phyloP scores from a whole-genome alignment of 2,797 vertebrate genomes.

The Dicrostonyx torquatus region DNA sequence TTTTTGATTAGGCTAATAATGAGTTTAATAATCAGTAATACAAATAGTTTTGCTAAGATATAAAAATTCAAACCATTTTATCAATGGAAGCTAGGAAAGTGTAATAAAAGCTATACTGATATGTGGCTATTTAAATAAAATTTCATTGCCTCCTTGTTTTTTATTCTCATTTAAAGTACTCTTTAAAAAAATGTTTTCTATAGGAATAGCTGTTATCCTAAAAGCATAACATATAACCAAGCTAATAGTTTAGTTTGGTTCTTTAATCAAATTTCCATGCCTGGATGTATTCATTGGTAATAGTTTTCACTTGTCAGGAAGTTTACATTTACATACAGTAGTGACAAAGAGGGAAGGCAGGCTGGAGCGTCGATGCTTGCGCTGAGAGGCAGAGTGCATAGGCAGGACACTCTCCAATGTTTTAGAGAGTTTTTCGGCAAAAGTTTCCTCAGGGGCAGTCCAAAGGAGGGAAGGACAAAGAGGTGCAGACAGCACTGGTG shows the following conservation, averaged over 20 bases:
- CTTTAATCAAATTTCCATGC: conserved; percentile 71
- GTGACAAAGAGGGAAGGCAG: conserved; percentile 97
- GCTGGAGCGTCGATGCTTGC: conserved; percentile 94
- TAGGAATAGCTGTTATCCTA: conserved; percentile 53
- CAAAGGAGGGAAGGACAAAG: conserved; percentile 89
- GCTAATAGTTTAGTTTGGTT: conserved; percentile 38
- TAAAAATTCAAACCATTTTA: conserved; percentile 49
- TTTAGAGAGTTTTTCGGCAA: conserved; percentile 97
- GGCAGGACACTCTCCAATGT: conserved; percentile 97
- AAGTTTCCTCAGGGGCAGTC: conserved; percentile 93
- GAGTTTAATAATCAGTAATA: conserved; percentile 50
- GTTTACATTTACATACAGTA: conserved; percentile 94
- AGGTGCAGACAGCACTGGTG: conserved; percentile 87
- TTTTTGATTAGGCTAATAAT: conserved; percentile 48
- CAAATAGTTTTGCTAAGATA: conserved; percentile 12
- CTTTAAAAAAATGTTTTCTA: conserved; percentile 45
- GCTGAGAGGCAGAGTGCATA: conserved; percentile 92
- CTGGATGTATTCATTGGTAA: conserved; percentile 90
- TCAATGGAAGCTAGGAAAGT: background rate
- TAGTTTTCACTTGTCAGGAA: conserved; percentile 88
- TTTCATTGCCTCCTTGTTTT: conserved; percentile 64
- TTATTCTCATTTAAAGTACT: background rate
- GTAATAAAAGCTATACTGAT: conserved; percentile 36
- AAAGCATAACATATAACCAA: conserved; percentile 62
- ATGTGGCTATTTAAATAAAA: background rate